Base-by-base conservation (phyloP, 2,797 vertebrate species). In the Meriones psammophilus region DNA sequence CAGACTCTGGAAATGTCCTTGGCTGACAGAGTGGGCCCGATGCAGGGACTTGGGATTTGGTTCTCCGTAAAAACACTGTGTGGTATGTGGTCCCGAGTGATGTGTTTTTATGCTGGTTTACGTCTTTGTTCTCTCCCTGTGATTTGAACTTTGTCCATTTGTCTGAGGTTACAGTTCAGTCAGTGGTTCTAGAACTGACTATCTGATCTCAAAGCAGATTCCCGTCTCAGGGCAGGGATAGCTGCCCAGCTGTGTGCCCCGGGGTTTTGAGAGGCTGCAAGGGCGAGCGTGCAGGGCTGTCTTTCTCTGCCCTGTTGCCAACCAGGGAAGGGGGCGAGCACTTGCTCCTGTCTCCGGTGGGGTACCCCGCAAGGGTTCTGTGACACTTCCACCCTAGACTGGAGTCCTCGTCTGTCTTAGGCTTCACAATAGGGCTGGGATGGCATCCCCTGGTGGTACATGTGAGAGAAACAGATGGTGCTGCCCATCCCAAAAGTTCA, bases 401-500 rank as follows among this genome's bases (percentile, higher is more conserved):
- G 13, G 15, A 36, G 22, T 71, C 69, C 22, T 68, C 33, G 28
- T 77, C 17, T 50, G 64, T 18, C 15, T 50, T 73, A 39, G 10
- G 10, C 46, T 36, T 56, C 36, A 74, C n/a, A 33, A 3, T 0
- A 64, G 46, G 36, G 15, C 77, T 92, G 22, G 64, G 79, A 64
- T 42, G 28, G 73, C 50, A 74, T 33, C 85, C 30, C 66, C 39
- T 56, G 58, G 74, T 50, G 85, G 89, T 77, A 33, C 91, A 42
- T 8, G 24, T 0, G 1, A 88, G 66, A 95, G 76, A 66, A 64
- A 26, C 36, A 8, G 64, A 54, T 18, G n/a, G 30, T 39, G n/a
- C 85, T 42, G 8, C 88, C 68, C 64, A n/a, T 66, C 33, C 42
- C 87, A 68, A 33, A 94, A 89, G 56, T 78, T 73, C 66, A 91